These are phyloP conservation scores for Euura lappo DNA, from an alignment of 1,140 invertebrate species.

Conservation along the genomic window DNA sequence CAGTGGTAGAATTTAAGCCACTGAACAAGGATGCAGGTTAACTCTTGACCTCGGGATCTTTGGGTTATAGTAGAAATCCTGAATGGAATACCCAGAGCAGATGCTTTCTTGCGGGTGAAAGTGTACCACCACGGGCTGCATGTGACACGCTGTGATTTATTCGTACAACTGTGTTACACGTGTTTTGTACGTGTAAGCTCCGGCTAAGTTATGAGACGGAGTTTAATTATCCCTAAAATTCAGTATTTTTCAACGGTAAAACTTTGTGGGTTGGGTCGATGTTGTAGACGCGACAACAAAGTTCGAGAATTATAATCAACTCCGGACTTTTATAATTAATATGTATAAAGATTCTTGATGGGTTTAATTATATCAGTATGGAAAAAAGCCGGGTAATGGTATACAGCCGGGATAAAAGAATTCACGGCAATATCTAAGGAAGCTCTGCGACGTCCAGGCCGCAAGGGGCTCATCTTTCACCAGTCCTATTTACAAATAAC, in stretches of 20 bases:
- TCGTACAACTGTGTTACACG: constrained; percentile 4
- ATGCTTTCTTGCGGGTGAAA: not conserved
- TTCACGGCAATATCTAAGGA: not conserved
- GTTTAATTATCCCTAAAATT: constrained; percentile 1
- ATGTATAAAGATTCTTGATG: too few relatives aligned
- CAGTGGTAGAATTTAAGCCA: too few relatives aligned
- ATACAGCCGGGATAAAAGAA: not conserved
- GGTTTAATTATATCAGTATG: too few relatives aligned
- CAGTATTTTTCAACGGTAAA: not conserved
- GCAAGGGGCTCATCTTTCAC: constrained; percentile 1
- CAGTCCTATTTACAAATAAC: constrained; percentile 2
- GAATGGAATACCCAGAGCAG: not conserved
- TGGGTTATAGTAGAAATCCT: not conserved
- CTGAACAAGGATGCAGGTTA: not conserved
- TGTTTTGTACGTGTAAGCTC: not conserved
- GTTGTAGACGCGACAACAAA: too few relatives aligned
- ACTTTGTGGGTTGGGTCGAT: too few relatives aligned
- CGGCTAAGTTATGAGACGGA: not conserved
- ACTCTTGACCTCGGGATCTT: not conserved
- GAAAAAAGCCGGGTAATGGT: too few relatives aligned
- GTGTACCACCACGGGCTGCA: not conserved
- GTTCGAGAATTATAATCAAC: too few relatives aligned
- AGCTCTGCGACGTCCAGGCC: not conserved
- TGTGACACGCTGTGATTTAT: not conserved
- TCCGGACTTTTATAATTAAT: too few relatives aligned